These are phyloP conservation scores for Andinoacara biseriatus DNA, from an alignment of 2,113 vertebrate genomes.

Conservation along the genomic window DNA sequence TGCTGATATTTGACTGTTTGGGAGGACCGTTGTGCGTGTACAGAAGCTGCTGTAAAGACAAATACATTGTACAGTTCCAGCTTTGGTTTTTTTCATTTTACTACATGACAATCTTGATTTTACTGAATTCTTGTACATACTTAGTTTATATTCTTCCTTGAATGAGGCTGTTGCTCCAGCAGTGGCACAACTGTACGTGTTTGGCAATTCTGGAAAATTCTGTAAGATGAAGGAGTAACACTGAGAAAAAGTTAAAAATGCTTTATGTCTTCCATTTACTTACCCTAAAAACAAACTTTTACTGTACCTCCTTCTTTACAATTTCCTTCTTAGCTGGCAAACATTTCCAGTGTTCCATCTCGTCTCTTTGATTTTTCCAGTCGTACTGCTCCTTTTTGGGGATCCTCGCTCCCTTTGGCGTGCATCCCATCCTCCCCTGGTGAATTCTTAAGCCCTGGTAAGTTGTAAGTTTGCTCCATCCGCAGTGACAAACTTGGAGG, in stretches of 20 bases:
- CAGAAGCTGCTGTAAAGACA: background rate
- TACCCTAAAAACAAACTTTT: background rate
- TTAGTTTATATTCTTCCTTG: background rate
- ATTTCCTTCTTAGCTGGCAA: background rate
- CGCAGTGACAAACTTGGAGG: slow-evolving; percentile 39
- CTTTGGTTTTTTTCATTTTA: background rate
- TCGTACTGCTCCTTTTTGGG: background rate
- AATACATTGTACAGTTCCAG: background rate
- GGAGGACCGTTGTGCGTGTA: background rate
- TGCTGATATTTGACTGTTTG: background rate
- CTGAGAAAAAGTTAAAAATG: background rate
- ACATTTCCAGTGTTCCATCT: background rate
- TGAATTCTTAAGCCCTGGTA: slow-evolving; percentile 32
- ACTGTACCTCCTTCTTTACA: slow-evolving; percentile 3
- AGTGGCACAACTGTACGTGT: too few species aligned
- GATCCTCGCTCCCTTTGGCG: background rate
- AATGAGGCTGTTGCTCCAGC: background rate
- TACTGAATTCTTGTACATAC: background rate
- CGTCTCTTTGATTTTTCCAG: background rate
- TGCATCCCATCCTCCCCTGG: slow-evolving; percentile 56
- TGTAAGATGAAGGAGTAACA: background rate
- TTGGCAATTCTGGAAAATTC: background rate
- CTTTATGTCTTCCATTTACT: background rate
- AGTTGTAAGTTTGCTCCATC: slow-evolving; percentile 42
- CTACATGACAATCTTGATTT: background rate